Evolutionary conservation across 2,888 invertebrate species (phyloP), one percentile per base, ranked within the genome.

Genomic region (Acrocera orbiculus): DNA sequence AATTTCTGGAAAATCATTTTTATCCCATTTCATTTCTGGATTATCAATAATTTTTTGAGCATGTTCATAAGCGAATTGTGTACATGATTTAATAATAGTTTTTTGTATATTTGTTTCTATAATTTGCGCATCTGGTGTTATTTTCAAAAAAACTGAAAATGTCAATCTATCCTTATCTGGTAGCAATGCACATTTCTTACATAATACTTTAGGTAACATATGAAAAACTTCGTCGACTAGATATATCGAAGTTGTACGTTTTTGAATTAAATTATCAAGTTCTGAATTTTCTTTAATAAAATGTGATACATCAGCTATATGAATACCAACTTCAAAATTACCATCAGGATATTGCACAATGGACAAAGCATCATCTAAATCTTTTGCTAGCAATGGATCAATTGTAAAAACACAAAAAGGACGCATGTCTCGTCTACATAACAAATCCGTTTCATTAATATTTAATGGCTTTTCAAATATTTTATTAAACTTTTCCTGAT

Each of bases 361-460:
- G 9, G 89, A 90, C 8, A 96, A 61, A 1, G 93, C 93, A 63
- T 96, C 95, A 53, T 96, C 95, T 48, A 96, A 68, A 63, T 96
- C 95, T 34, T 81, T 66, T 4, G 93, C 92, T 29, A 85, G 87
- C 19, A 69, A 62, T 4, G 95, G 95, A 65, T 96, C 95, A 44
- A 96, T 92, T 2, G 93, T 92, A 51, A 95, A 93, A 34, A 93
- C 65, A 50, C 87, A 89, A 38, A 76, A 64, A 10, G 67, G 62
- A 25, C 80, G 69, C 45, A 74, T 67, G 52, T 76, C 78, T 50
- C 68, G 67, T 29, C 74, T 64, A 37, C 61, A 49, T 11, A 46
- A 42, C 5, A 69, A 47, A 38, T 61, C 58, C 46, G 66, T 66
- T 5, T 62, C 56, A 3, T 65, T 62, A 39, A 73, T 66, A 10